Conservation (phyloP, 2,797 vertebrate species). For the Scomberomorus guttatus region DNA sequence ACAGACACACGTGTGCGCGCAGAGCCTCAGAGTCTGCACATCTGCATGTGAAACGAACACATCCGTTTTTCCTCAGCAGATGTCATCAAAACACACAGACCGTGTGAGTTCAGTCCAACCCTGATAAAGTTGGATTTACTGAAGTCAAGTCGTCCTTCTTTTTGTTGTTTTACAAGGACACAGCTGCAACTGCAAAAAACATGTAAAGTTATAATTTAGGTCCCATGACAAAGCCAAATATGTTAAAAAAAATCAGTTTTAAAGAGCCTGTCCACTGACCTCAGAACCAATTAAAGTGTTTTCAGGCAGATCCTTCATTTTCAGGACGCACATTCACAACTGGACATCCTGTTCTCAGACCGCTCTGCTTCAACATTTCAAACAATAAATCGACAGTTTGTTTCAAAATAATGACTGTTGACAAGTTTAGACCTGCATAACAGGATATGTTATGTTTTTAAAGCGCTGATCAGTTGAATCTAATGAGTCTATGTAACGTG, state of each 20-base stretch:
- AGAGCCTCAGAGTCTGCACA: neutral
- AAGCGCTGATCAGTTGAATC: too few relatives aligned
- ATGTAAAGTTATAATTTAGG: slow-evolving; percentile 17
- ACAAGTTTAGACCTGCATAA: neutral
- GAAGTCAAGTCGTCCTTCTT: neutral
- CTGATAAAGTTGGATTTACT: neutral
- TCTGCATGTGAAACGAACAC: too few relatives aligned
- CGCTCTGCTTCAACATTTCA: neutral
- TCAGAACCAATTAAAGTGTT: slow-evolving; percentile 29
- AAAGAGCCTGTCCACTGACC: slow-evolving; percentile 23
- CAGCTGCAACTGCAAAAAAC: neutral
- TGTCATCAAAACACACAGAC: neutral
- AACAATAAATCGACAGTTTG: neutral
- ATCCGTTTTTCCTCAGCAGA: too few relatives aligned
- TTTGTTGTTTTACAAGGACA: neutral
- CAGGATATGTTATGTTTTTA: too few relatives aligned
- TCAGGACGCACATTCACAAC: neutral
- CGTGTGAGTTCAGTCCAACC: neutral
- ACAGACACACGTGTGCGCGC: too few relatives aligned
- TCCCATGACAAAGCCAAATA: slow-evolving; percentile 17
- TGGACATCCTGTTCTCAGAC: too few relatives aligned
- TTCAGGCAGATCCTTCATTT: slow-evolving; percentile 22
- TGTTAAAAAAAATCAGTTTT: slow-evolving; percentile 39
- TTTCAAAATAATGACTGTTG: neutral
- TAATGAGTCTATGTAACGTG: too few relatives aligned